Percentiles rank a stretch among this genome's conserved stretches.
These are phyloP conservation scores for Hoplostethus mediterraneus DNA, from an alignment of 2,797 vertebrate genomes.

Conservation along the genomic window DNA sequence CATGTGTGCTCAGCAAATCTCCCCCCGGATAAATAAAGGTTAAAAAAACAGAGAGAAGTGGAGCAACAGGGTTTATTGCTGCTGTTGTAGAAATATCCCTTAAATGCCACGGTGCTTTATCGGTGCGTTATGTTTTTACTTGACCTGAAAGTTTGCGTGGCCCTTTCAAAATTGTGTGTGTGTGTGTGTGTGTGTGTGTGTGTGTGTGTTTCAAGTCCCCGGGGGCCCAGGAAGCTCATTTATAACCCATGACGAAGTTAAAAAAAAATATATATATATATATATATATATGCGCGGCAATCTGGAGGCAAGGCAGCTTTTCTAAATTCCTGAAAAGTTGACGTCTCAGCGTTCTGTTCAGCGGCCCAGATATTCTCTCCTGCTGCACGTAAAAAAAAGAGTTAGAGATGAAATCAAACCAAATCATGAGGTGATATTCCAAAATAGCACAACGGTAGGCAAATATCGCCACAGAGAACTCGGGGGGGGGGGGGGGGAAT, in stretches of 20 bases:
- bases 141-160: neutral
- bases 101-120: conserved; percentile 21
- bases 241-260: neutral
- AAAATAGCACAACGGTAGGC: conserved; percentile 30
- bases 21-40: conserved; percentile 1
- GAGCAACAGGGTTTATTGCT: neutral
- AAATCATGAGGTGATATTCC: conserved; percentile 36
- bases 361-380: neutral
- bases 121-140: conserved; percentile 9
- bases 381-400: conserved; percentile 13
- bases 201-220: neutral
- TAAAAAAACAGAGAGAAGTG: neutral
- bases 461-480: conserved; percentile 37
- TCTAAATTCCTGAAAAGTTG: conserved; percentile 34
- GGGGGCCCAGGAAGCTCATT: neutral
- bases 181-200: no score
- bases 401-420: conserved; percentile 24
- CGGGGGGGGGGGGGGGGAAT: no score
- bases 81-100: neutral
- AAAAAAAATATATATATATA: neutral
- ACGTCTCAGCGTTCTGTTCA: conserved; percentile 13
- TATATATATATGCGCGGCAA: neutral
- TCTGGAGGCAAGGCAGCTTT: conserved; percentile 14
- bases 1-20: conserved; percentile 1
- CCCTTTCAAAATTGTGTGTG: neutral